Conservation (phyloP, 2,797 vertebrate genomes). For the Tokudaia tokunoshimensis region DNA sequence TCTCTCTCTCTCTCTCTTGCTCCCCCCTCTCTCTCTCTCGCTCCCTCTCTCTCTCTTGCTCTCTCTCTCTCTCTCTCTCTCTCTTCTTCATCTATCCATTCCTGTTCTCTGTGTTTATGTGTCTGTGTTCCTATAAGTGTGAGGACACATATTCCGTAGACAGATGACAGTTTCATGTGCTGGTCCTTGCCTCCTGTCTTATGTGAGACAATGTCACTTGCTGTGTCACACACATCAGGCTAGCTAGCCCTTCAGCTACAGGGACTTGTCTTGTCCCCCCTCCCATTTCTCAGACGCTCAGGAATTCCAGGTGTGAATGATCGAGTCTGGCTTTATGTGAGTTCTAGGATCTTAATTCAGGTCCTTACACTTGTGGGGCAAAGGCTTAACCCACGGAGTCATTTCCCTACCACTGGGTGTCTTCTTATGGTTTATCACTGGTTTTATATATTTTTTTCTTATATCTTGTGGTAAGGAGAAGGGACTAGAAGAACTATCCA, state of each 20-base stretch:
- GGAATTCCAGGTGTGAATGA: neutral
- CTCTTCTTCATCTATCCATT: neutral
- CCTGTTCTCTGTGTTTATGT: neutral
- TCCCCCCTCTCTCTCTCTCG: neutral
- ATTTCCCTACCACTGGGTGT: neutral
- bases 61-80: no score
- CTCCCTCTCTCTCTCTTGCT: neutral
- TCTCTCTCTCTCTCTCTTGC: fast-evolving
- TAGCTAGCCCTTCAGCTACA: neutral
- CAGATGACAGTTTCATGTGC: neutral
- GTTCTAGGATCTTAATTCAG: no score
- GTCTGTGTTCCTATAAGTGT: neutral
- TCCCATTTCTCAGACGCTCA: neutral
- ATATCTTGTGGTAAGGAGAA: constrained; percentile 3
- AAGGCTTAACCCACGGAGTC: neutral
- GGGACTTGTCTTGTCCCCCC: no score
- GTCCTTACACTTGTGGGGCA: neutral
- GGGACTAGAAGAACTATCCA: neutral
- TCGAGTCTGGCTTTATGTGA: neutral
- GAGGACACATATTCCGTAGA: neutral
- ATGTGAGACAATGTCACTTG: neutral
- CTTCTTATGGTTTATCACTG: neutral
- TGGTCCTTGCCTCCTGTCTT: neutral
- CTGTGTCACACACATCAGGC: neutral
- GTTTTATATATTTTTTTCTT: neutral